A percentile compares a stretch with the other conserved stretches of the same genome.
These are phyloP conservation scores for Heterocephalus glaber DNA, from an alignment of 2,113 vertebrate species.

Conservation along the genomic window DNA sequence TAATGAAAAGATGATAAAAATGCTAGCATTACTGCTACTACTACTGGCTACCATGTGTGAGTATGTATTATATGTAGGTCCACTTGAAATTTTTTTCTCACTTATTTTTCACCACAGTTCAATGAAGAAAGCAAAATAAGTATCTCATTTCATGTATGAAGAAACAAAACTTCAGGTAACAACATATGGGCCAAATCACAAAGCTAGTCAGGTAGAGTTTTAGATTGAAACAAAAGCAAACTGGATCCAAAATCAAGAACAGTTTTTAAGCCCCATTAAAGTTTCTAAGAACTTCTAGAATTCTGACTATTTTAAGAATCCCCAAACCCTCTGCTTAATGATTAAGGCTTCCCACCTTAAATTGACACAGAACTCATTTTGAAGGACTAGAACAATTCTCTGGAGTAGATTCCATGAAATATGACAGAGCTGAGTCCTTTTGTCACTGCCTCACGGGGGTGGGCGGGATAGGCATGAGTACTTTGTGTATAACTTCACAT, in stretches of 20 bases:
- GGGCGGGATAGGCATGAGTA: not conserved
- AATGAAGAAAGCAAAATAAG: not conserved
- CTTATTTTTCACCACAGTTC: conserved; percentile 1
- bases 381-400: not conserved
- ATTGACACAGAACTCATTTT: not conserved
- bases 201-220: not conserved
- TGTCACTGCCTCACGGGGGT: not conserved
- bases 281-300: not conserved
- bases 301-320: not conserved
- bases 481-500: not conserved
- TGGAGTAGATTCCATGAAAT: not conserved
- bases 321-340: not conserved
- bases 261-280: not conserved
- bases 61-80: not conserved
- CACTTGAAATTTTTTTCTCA: not conserved
- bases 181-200: not conserved
- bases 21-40: not conserved
- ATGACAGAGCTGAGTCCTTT: not conserved
- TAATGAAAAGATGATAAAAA: not conserved
- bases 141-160: not conserved
- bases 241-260: not conserved
- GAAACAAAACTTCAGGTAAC: not conserved
- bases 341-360: not conserved
- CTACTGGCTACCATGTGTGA: not conserved
- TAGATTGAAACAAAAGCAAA: not conserved